These are phyloP conservation scores for Drosophila mauritiana DNA, from an alignment of 1,140 invertebrate species.

Conservation along the genomic window DNA sequence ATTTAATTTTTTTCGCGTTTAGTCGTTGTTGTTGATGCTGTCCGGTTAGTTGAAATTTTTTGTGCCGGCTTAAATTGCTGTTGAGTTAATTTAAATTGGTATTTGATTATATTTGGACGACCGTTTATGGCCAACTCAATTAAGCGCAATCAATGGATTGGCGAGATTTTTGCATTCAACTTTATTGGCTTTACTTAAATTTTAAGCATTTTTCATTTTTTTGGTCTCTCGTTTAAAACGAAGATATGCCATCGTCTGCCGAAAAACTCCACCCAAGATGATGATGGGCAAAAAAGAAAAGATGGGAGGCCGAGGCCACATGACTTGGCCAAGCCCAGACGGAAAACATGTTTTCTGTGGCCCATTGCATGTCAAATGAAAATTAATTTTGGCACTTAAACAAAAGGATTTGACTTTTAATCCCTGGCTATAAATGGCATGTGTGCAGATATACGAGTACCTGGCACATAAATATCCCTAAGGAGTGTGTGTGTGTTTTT, in stretches of 20 bases:
- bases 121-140: slow-evolving; percentile 81
- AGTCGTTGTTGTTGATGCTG: slow-evolving; percentile 52
- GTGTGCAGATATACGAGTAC: slow-evolving; percentile 43
- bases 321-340: slow-evolving; percentile 56
- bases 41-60: slow-evolving; percentile 50
- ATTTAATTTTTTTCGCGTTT: slow-evolving; percentile 77
- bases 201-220: slow-evolving; percentile 24
- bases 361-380: slow-evolving; percentile 81
- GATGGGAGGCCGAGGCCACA: slow-evolving; percentile 17
- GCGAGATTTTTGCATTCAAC: slow-evolving; percentile 67
- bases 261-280: slow-evolving; percentile 61
- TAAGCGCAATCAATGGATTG: slow-evolving; percentile 79
- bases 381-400: slow-evolving; percentile 83
- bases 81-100: slow-evolving; percentile 83
- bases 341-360: slow-evolving; percentile 69
- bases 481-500: slow-evolving; percentile 19
- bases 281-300: slow-evolving; percentile 28
- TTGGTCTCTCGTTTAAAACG: too few relatives aligned
- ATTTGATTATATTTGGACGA: slow-evolving; percentile 80
- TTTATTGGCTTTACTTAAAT: slow-evolving; percentile 36
- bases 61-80: slow-evolving; percentile 72
- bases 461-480: slow-evolving; percentile 57
- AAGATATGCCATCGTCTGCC: slow-evolving; percentile 45
- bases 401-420: slow-evolving; percentile 83
- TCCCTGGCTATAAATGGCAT: slow-evolving; percentile 82